These are phyloP conservation scores for Coleophora deauratella DNA, from an alignment of 2,888 invertebrate genomes.

Conservation along the genomic window DNA sequence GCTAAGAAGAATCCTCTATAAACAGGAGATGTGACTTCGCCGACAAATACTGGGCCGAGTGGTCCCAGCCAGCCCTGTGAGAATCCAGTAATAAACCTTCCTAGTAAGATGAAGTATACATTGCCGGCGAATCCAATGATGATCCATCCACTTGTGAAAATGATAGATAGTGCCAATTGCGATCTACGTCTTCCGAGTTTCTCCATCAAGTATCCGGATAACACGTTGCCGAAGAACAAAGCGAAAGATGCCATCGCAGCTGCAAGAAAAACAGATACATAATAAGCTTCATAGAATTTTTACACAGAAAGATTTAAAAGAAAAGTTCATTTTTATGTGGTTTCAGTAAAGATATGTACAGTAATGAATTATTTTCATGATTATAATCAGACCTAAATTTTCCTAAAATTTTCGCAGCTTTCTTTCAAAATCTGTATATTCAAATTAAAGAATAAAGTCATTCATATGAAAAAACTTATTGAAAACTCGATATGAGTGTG, in stretches of 20 bases:
- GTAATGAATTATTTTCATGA: too few relatives aligned
- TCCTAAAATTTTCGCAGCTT: too few relatives aligned
- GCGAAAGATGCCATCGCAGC: conserved; percentile 77
- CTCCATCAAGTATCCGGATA: conserved; percentile 76
- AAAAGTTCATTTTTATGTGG: too few relatives aligned
- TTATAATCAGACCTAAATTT: too few relatives aligned
- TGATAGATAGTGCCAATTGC: conserved; percentile 65
- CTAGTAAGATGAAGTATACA: conserved; percentile 58
- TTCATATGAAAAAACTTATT: too few relatives aligned
- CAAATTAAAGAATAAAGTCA: too few relatives aligned
- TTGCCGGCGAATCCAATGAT: conserved; percentile 69
- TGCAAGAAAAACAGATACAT: conserved; percentile 34
- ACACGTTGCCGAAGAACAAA: conserved; percentile 74
- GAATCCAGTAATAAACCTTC: conserved; percentile 73
- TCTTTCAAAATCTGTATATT: too few relatives aligned
- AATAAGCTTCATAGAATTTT: too few relatives aligned
- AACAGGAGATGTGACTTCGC: conserved; percentile 74
- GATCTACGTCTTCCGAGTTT: conserved; percentile 72
- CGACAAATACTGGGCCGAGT: conserved; percentile 72
- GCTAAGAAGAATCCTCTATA: conserved; percentile 78
- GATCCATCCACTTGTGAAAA: conserved; percentile 74
- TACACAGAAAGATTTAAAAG: too few relatives aligned
- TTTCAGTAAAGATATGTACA: too few relatives aligned
- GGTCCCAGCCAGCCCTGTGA: conserved; percentile 75
- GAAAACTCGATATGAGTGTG: too few relatives aligned